Conservation (phyloP, 2,797 vertebrate genomes). For the Chlorospingus semifuscus region DNA sequence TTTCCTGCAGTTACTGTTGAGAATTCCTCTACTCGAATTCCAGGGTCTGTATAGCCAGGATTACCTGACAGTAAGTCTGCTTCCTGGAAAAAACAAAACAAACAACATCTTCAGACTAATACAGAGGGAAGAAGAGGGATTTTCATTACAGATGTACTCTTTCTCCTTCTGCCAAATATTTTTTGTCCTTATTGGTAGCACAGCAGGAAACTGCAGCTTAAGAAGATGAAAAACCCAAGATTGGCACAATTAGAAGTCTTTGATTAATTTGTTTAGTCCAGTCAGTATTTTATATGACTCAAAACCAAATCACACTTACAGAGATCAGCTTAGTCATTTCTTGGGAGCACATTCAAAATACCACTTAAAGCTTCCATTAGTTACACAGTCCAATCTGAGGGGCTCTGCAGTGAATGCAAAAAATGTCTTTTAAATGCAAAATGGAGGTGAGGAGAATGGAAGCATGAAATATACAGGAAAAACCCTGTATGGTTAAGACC, state of each 20-base stretch:
- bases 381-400: background rate
- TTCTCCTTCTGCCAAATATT: background rate
- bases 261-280: background rate
- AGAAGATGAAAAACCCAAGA: background rate
- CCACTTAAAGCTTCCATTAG: background rate
- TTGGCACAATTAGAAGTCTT: background rate
- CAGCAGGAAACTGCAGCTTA: background rate
- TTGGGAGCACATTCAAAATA: background rate
- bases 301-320: background rate
- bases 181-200: background rate
- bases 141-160: background rate
- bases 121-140: background rate
- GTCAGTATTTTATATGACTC: background rate
- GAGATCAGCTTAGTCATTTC: background rate
- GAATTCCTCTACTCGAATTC: conserved; percentile 76
- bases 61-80: conserved; percentile 74
- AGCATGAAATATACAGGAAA: background rate
- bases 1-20: conserved; percentile 60
- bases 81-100: conserved; percentile 74
- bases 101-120: background rate
- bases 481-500: background rate
- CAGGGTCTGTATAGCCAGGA: conserved; percentile 81
- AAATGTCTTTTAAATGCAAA: background rate
- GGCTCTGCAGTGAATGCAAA: background rate
- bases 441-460: background rate